These are phyloP conservation scores for Arctopsyche grandis DNA, from an alignment of 1,140 invertebrate genomes.

Conservation along the genomic window DNA sequence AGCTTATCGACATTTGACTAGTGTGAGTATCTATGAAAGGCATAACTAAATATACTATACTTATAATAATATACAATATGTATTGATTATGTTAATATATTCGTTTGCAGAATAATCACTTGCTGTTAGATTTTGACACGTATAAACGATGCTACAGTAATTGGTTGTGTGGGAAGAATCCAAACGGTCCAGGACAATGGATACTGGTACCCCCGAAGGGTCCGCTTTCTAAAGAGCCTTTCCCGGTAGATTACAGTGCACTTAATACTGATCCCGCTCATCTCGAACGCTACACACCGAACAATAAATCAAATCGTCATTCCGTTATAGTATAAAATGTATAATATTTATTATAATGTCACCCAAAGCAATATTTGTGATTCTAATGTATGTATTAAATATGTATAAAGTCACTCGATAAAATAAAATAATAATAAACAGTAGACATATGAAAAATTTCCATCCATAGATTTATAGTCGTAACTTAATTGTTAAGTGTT, in stretches of 20 bases:
- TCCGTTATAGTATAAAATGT: slow-evolving; percentile 73
- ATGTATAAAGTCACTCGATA: not conserved
- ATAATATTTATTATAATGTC: not conserved
- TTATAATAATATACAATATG: too few species aligned
- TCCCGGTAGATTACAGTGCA: slow-evolving; percentile 79
- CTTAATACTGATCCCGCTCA: slow-evolving; percentile 75
- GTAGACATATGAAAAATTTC: not conserved
- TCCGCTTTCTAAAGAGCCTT: slow-evolving; percentile 68
- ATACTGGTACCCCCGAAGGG: slow-evolving; percentile 72
- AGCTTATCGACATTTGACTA: slow-evolving; percentile 75
- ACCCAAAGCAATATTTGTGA: slow-evolving; percentile 23
- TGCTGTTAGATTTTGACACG: slow-evolving; percentile 70
- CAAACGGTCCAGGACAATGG: slow-evolving; percentile 79
- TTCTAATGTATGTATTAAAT: not conserved
- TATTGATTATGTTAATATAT: not conserved
- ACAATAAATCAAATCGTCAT: slow-evolving; percentile 74
- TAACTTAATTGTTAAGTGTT: not conserved
- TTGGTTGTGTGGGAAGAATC: slow-evolving; percentile 75
- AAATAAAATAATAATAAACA: not conserved
- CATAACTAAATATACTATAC: not conserved
- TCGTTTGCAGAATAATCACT: slow-evolving; percentile 72
- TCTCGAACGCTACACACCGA: slow-evolving; percentile 74
- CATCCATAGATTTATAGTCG: not conserved
- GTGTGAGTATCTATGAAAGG: slow-evolving; percentile 71
- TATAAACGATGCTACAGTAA: slow-evolving; percentile 78